Evolutionary conservation across 2,888 invertebrate species (phyloP), one percentile per base, ranked within the genome.

Genomic region (Orchestes rusci): DNA sequence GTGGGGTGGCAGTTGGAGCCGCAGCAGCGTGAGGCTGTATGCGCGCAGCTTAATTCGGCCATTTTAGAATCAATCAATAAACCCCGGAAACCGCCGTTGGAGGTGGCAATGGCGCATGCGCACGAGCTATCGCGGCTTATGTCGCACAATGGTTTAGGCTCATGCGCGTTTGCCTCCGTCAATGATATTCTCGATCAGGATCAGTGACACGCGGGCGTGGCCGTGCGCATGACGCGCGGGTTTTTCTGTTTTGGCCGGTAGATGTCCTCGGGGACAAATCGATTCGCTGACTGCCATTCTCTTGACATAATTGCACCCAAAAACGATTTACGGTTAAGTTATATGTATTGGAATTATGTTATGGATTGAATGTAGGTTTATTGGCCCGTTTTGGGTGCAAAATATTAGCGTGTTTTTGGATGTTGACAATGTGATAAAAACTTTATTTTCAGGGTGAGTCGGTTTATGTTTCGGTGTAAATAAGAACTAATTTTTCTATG

Each of bases 1-100:
- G 85, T 96, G 50, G 94, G 94, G 50, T 92, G 91, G 86, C 93
- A 95, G 70, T 75, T 97, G 60, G 86, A 93, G 70, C 88, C 95
- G n/a, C 79, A 85, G 57, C 88, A 94, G 64, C 79, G 97, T 60
- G 96, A 97, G 72, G 84, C 87, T 40, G 88, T 96, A 49, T 94
- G 93, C 75, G 90, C 91, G 62, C 88, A 92, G 63, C 82, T 97
- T 61, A 97, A 97, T 74, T 93, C 95, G 61, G 95, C 96, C 69
- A 96, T 97, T 71, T 78, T 96, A 71, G 95, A 93, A 74, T 88
- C 89, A 60, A 84, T 84, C 70, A 90, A 88, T 71, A 80, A 89
- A 73, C 85, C 90, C 53, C 83, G 90, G 67, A 82, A 87, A 61
- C 93, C 95, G 35, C 91, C 95, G 18, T 76, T 96, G 63, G 95